A percentile compares a stretch with the other conserved stretches of the same genome.
Evolutionary conservation across 1,140 invertebrate species (phyloP).

Genomic region (Danaus melanippus): DNA sequence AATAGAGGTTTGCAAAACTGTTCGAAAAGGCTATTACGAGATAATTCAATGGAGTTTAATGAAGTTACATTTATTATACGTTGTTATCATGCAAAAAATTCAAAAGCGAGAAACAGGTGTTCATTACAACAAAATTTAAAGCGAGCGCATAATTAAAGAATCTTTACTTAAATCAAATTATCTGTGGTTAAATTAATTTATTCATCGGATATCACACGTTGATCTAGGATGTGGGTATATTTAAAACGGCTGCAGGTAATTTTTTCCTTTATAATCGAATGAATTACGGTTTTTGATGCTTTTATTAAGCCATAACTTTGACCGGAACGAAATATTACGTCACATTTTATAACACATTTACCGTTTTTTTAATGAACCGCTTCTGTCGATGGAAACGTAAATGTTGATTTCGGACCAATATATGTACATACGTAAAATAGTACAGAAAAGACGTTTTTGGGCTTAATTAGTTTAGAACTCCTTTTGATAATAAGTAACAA

Average conservation of each 20-base stretch:
- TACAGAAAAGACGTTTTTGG: background rate
- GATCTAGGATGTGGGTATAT: slow-evolving; percentile 21
- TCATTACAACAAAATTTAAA: no score
- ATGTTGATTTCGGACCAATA: background rate
- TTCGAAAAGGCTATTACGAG: no score
- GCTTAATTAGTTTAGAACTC: background rate
- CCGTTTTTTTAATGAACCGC: slow-evolving; percentile 7
- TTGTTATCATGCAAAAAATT: no score
- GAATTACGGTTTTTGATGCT: slow-evolving; percentile 41
- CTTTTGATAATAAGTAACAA: background rate
- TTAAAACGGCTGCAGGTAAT: slow-evolving; percentile 23
- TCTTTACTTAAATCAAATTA: no score
- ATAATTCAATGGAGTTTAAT: no score
- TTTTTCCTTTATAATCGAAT: slow-evolving; percentile 40
- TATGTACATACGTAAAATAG: background rate
- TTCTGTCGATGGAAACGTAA: slow-evolving; percentile 2
- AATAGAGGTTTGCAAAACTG: no score
- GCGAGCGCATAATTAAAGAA: no score
- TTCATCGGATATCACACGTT: slow-evolving; percentile 23
- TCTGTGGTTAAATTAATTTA: slow-evolving; percentile 24
- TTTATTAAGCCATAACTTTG: slow-evolving; percentile 60
- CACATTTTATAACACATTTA: slow-evolving; percentile 13
- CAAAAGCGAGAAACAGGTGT: no score
- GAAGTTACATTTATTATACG: no score
- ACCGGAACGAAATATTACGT: slow-evolving; percentile 41